phyloP scores from a whole-genome alignment of 1,140 invertebrate species.

The Lordiphosa collinella region DNA sequence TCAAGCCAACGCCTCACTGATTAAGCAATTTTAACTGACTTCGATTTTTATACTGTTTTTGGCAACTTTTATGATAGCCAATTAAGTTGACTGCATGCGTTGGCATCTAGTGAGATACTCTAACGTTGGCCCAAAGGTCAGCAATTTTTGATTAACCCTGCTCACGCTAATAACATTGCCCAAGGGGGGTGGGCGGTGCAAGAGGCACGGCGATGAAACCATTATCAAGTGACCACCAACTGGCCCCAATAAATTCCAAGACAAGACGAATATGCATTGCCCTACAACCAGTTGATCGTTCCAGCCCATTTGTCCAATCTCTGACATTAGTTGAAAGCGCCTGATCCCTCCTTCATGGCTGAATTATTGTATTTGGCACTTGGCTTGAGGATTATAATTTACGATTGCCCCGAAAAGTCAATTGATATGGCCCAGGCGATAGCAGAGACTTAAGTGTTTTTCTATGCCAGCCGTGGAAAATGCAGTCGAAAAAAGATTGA shows the following conservation, averaged over 20 bases:
- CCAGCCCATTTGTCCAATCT: constrained; percentile 62
- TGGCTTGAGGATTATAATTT: constrained; percentile 49
- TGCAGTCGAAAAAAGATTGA: constrained; percentile 37
- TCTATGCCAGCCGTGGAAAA: constrained; percentile 32
- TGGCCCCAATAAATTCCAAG: constrained; percentile 23
- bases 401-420: constrained; percentile 67
- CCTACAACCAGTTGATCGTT: too few relatives aligned
- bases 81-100: constrained; percentile 68
- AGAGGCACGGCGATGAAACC: constrained; percentile 52
- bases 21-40: constrained; percentile 73
- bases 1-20: constrained; percentile 60
- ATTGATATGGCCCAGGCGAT: constrained; percentile 67
- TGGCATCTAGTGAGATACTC: constrained; percentile 30
- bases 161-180: constrained; percentile 47
- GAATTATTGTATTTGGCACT: constrained; percentile 75
- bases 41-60: too few relatives aligned
- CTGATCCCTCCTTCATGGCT: constrained; percentile 39
- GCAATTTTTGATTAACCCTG: constrained; percentile 71
- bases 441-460: constrained; percentile 65
- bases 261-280: constrained; percentile 35
- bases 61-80: constrained; percentile 58
- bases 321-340: constrained; percentile 59
- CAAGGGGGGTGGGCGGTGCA: constrained; percentile 3
- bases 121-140: constrained; percentile 46
- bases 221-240: constrained; percentile 52